Evolutionary conservation across 2,888 invertebrate genomes (phyloP), one percentile per base, ranked within the genome.

Genomic region (Coelogynopora nodosa): DNA sequence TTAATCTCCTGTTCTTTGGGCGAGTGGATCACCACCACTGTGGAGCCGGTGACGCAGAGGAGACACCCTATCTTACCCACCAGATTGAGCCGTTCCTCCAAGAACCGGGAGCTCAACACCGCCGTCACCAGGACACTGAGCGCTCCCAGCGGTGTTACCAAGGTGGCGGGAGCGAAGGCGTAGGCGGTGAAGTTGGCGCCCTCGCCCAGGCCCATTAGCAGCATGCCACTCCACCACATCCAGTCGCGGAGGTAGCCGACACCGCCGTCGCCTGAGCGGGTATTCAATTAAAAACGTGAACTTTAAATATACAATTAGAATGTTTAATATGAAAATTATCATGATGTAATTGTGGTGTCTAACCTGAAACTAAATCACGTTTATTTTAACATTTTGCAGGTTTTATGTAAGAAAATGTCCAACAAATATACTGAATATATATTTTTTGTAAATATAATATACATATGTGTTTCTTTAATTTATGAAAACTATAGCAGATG

Each of bases 161-260:
- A 93, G 0, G 97, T 96, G 27, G 98, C 98, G 13, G 98, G 98
- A 23, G 97, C 97, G 93, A 98, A 98, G 0, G 97, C 96, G 92
- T 97, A 98, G 0, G 98, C 98, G 28, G 95, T 94, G 91, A 98
- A 97, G 93, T 98, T 98, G 18, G 95, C 95, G 67, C 94, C 94
- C 93, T 99, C 98, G 85, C 98, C 98, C 88, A 96, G 91, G 5
- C 95, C 97, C 98, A 99, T 98, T 90, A 96, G 95, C 81, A 96
- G 91, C 86, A 98, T 93, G 74, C 98, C 98, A 88, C 95, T 94
- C 98, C 98, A 98, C 98, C 98, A 98, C 90, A 97, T 93, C 95
- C 96, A 96, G 93, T 98, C 96, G 90, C 94, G 95, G 26, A 98
- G 93, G 91, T 98, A 98, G 5, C 96, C 96, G 93, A 95, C 97